These are phyloP conservation scores for Dynastes tityus DNA, from an alignment of 2,888 invertebrate species.

Conservation along the genomic window DNA sequence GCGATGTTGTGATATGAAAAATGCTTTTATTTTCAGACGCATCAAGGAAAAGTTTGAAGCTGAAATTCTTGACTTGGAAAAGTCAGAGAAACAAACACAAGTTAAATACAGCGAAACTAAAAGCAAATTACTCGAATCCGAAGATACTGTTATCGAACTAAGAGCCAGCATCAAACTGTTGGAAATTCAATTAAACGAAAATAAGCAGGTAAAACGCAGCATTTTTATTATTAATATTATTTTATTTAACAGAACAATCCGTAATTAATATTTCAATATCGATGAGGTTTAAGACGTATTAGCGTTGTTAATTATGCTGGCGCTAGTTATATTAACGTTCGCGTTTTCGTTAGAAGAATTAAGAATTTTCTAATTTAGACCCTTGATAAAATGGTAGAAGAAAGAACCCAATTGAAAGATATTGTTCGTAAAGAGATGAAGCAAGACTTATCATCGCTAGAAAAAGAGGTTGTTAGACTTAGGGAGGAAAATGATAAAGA, in stretches of 20 bases:
- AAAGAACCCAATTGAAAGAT: slow-evolving; percentile 74
- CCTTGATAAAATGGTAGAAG: slow-evolving; percentile 72
- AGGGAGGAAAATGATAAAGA: slow-evolving; percentile 80
- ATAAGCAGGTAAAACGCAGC: slow-evolving; percentile 31
- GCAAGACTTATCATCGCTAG: slow-evolving; percentile 76
- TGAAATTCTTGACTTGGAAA: slow-evolving; percentile 79
- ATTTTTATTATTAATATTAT: too few relatives aligned
- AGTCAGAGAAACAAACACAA: slow-evolving; percentile 78
- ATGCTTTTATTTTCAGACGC: slow-evolving; percentile 72
- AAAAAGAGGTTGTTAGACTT: slow-evolving; percentile 75
- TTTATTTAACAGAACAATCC: too few relatives aligned
- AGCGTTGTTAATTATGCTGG: too few relatives aligned
- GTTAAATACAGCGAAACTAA: slow-evolving; percentile 80
- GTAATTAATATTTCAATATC: too few relatives aligned
- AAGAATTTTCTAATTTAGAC: slow-evolving; percentile 61
- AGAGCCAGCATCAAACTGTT: slow-evolving; percentile 78
- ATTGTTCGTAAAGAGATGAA: slow-evolving; percentile 78
- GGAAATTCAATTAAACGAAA: slow-evolving; percentile 75
- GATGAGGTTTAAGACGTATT: too few relatives aligned
- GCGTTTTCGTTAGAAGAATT: too few relatives aligned
- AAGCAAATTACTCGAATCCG: slow-evolving; percentile 77
- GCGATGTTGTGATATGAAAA: not conserved
- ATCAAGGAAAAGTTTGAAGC: slow-evolving; percentile 84
- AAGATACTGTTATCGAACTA: slow-evolving; percentile 75
- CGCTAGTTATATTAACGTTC: too few relatives aligned